Evolutionary conservation across 2,888 invertebrate genomes (phyloP).

Genomic region (Cephus pygmeus): DNA sequence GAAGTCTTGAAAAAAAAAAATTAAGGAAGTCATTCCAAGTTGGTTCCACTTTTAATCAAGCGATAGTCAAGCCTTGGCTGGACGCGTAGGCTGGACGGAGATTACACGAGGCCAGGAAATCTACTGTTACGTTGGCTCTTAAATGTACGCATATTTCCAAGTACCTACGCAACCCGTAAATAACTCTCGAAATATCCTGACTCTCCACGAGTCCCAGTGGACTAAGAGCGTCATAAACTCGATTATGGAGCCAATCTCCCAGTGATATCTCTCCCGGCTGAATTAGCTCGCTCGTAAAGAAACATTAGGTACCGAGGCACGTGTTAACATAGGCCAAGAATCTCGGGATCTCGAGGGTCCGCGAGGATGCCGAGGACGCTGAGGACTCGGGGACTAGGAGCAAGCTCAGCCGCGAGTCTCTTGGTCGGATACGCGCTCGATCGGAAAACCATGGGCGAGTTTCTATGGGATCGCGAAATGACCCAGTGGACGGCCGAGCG

Average conservation of each 20-base stretch:
- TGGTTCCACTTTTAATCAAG: background rate
- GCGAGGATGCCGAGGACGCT: background rate
- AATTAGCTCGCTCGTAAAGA: constrained; percentile 44
- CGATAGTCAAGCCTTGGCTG: background rate
- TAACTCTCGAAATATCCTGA: background rate
- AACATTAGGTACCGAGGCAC: constrained; percentile 38
- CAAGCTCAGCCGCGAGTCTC: constrained; percentile 7
- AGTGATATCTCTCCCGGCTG: constrained; percentile 39
- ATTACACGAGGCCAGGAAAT: background rate
- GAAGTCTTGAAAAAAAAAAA: background rate
- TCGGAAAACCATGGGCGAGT: background rate
- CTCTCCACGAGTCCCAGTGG: background rate
- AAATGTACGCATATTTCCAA: background rate
- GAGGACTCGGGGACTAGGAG: background rate
- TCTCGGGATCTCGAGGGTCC: constrained; percentile 20
- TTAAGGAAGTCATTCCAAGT: background rate
- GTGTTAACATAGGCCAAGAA: constrained; percentile 46
- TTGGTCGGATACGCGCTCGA: background rate
- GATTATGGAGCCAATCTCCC: constrained; percentile 43
- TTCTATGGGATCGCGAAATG: background rate
- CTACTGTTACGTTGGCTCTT: background rate
- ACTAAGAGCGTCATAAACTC: constrained; percentile 39
- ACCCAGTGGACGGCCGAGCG: background rate
- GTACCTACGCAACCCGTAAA: background rate
- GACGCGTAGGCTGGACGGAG: background rate